phyloP scores from a whole-genome alignment of 2,797 vertebrate species.

The Taenioides sp. region DNA sequence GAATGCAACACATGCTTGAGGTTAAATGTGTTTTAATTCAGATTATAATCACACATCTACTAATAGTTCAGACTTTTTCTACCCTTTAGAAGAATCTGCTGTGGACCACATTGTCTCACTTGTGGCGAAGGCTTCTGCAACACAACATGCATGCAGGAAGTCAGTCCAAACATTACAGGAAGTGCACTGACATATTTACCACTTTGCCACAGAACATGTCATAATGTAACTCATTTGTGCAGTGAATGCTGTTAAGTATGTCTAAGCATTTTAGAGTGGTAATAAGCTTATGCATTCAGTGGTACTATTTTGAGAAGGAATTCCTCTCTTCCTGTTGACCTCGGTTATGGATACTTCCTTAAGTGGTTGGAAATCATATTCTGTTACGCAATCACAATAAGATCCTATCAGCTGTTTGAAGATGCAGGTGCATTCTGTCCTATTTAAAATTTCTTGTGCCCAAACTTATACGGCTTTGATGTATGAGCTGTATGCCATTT shows the following conservation, averaged over 20 bases:
- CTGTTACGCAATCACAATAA: slow-evolving; percentile 57
- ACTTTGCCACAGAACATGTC: slow-evolving; percentile 43
- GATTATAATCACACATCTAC: not conserved
- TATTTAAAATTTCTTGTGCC: slow-evolving; percentile 6
- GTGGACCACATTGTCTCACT: slow-evolving; percentile 51
- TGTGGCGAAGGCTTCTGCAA: slow-evolving; percentile 69
- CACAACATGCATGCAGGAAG: slow-evolving; percentile 72
- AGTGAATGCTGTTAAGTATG: not conserved
- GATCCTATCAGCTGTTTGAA: slow-evolving; percentile 43
- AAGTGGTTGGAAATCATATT: slow-evolving; percentile 72
- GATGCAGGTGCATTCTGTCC: slow-evolving; percentile 62
- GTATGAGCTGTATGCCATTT: not conserved
- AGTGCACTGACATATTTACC: slow-evolving; percentile 55
- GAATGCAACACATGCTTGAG: not conserved
- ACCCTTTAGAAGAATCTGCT: slow-evolving; percentile 24
- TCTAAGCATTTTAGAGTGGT: not conserved
- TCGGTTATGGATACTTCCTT: slow-evolving; percentile 41
- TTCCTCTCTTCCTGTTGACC: slow-evolving; percentile 41
- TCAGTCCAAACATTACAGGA: slow-evolving; percentile 72
- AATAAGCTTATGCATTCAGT: not conserved
- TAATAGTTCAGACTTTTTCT: not conserved
- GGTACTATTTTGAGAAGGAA: slow-evolving; percentile 26
- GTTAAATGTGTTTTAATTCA: not conserved
- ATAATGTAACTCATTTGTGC: slow-evolving; percentile 29
- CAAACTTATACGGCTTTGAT: not conserved